Conservation (phyloP, 2,797 vertebrate genomes). For the Pseudomugil tenellus region DNA sequence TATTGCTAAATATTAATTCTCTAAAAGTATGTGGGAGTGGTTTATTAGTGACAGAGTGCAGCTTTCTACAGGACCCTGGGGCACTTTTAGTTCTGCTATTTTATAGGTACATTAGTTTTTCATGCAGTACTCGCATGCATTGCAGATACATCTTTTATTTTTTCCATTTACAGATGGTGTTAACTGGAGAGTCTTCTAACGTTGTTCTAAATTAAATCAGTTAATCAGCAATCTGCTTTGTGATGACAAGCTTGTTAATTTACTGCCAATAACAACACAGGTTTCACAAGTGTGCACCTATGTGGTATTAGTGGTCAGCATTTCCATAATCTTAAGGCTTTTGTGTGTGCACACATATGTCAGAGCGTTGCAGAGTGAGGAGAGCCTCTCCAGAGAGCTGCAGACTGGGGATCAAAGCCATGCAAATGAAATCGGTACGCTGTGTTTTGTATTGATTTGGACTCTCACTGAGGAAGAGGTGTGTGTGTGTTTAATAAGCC, state of each 20-base stretch:
- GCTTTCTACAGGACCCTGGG: constrained; percentile 11
- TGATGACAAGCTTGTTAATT: constrained; percentile 44
- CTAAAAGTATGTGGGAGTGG: constrained; percentile 8
- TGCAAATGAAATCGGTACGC: constrained; percentile 64
- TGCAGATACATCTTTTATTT: too few relatives aligned
- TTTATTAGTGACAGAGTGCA: constrained; percentile 22
- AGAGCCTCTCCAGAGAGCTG: constrained; percentile 52
- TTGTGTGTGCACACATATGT: constrained; percentile 20
- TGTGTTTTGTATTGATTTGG: constrained; percentile 69
- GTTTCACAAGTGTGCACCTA: constrained; percentile 19
- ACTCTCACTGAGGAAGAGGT: constrained; percentile 42
- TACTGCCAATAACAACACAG: constrained; percentile 21
- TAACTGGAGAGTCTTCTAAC: constrained; percentile 10
- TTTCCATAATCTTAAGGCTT: constrained; percentile 30
- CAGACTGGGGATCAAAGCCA: constrained; percentile 69
- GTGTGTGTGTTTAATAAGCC: constrained; percentile 22
- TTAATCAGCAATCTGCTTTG: constrained; percentile 44
- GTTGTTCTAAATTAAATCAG: constrained; percentile 32
- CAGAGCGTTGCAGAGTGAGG: constrained; percentile 42
- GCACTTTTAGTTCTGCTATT: constrained; percentile 5
- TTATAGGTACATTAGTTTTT: constrained; percentile 1
- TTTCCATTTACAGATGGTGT: not conserved
- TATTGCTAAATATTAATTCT: constrained; percentile 9
- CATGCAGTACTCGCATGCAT: not conserved
- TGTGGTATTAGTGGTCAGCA: constrained; percentile 23